Conservation (phyloP, 2,113 vertebrate genomes). For the Copsychus sechellarum region DNA sequence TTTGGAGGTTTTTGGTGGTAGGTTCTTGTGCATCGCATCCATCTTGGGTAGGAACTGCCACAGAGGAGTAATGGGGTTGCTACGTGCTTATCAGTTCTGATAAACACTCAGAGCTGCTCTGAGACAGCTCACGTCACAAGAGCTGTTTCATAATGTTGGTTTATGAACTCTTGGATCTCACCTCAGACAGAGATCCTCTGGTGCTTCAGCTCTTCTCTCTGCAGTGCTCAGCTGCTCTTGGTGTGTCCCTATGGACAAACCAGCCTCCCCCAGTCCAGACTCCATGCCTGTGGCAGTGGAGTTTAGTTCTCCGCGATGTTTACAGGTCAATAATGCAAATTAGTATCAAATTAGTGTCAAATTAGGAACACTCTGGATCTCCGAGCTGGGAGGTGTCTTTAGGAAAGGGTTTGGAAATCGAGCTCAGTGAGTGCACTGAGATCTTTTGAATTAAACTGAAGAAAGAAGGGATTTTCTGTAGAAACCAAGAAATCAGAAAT, state of each 20-base stretch:
- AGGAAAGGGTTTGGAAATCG: neutral
- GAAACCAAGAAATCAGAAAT: neutral
- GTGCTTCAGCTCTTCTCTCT: neutral
- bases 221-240: fast-evolving
- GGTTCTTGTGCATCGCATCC: neutral
- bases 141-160: neutral
- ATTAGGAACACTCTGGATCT: neutral
- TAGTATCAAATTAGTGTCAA: neutral
- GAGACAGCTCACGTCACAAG: neutral
- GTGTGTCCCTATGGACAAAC: fast-evolving
- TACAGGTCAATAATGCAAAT: neutral
- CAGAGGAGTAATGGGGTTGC: neutral
- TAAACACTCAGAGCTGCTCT: neutral
- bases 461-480: neutral
- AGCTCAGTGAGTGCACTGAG: neutral
- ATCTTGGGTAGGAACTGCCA: neutral
- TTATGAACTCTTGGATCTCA: neutral
- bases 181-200: neutral
- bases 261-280: fast-evolving
- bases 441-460: fast-evolving
- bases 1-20: fast-evolving
- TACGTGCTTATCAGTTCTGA: neutral
- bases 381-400: neutral
- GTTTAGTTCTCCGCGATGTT: fast-evolving
- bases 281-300: fast-evolving